A percentile compares a stretch with the other conserved stretches of the same genome.
Evolutionary conservation across 2,888 invertebrate species (phyloP).

Genomic region (Papilio elwesi): DNA sequence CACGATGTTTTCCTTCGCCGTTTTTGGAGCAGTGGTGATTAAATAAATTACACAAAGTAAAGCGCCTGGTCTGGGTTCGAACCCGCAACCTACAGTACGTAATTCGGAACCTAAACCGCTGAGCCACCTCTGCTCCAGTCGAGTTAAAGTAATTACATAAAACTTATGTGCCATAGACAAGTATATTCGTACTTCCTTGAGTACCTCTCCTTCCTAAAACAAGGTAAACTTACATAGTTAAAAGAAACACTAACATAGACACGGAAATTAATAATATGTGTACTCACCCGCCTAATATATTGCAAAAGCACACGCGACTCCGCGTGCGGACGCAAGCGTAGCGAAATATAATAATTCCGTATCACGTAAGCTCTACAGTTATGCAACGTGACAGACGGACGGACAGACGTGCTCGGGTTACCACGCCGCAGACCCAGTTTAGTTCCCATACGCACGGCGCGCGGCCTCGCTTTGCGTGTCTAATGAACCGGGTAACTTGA

Average conservation of each 20-base stretch:
- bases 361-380: slow-evolving; percentile 52
- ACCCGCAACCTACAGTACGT: too few species aligned
- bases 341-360: slow-evolving; percentile 43
- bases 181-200: too few species aligned
- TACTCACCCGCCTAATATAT: slow-evolving; percentile 10
- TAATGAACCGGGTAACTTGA: neutral
- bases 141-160: neutral
- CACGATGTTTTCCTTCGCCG: too few species aligned
- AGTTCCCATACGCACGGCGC: neutral
- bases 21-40: too few species aligned
- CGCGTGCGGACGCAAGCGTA: slow-evolving; percentile 24
- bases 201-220: neutral
- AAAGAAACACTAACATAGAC: neutral
- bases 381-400: slow-evolving; percentile 51
- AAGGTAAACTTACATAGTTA: neutral
- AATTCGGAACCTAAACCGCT: too few species aligned
- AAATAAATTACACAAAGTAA: too few species aligned
- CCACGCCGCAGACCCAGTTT: slow-evolving; percentile 30
- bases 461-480: neutral
- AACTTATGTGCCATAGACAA: neutral
- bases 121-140: too few species aligned
- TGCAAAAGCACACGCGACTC: slow-evolving; percentile 22
- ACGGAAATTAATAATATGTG: slow-evolving; percentile 13
- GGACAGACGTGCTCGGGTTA: slow-evolving; percentile 40
- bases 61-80: too few species aligned